These are phyloP conservation scores for Discoglossus pictus DNA, from an alignment of 2,797 vertebrate genomes.

Conservation along the genomic window DNA sequence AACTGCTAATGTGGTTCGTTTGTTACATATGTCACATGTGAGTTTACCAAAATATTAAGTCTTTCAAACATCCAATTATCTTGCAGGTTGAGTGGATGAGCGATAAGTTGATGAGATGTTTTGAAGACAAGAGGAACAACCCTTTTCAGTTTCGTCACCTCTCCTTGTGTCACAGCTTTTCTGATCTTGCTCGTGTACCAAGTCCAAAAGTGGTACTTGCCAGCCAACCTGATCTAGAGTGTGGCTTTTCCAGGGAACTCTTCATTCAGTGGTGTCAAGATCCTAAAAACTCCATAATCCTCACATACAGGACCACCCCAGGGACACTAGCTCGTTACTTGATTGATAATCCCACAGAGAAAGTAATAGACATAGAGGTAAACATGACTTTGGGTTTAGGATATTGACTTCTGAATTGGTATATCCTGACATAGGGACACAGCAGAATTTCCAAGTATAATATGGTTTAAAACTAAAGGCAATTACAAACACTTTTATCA, in stretches of 20 bases:
- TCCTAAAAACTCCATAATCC: constrained; percentile 90
- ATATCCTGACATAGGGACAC: too few species aligned
- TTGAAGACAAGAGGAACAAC: constrained; percentile 98
- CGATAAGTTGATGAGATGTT: constrained; percentile 98
- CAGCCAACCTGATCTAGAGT: constrained; percentile 96
- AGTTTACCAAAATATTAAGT: too few species aligned
- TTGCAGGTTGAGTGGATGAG: constrained; percentile 98
- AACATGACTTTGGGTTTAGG: constrained; percentile 45
- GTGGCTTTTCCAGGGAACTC: constrained; percentile 95
- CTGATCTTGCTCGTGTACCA: constrained; percentile 91
- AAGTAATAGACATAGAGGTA: constrained; percentile 95
- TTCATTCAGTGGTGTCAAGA: constrained; percentile 98
- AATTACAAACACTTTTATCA: too few species aligned
- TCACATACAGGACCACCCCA: constrained; percentile 96
- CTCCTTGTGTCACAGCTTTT: constrained; percentile 90
- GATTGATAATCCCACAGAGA: constrained; percentile 93
- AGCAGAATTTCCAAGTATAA: too few species aligned
- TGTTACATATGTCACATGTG: too few species aligned
- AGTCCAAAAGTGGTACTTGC: constrained; percentile 97
- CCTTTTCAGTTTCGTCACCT: constrained; percentile 98
- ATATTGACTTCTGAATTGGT: too few species aligned
- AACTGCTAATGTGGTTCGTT: too few species aligned
- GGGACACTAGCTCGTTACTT: constrained; percentile 92
- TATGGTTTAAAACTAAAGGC: too few species aligned
- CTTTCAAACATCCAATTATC: too few species aligned